These are phyloP conservation scores for Macrochelys suwanniensis DNA, from an alignment of 2,797 vertebrate species.

Conservation along the genomic window DNA sequence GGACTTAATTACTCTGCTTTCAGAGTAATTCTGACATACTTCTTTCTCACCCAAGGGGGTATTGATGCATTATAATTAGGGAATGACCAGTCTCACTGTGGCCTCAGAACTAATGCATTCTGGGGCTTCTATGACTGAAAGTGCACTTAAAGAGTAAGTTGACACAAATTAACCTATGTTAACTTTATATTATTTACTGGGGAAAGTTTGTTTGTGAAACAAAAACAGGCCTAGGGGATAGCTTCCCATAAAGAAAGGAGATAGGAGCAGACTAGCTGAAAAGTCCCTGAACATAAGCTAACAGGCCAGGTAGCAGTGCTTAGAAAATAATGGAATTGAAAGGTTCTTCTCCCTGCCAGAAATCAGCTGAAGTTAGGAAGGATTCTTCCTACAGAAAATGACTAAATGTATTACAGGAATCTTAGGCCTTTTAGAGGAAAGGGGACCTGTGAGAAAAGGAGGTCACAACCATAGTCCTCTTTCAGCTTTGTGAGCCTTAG, in stretches of 20 bases:
- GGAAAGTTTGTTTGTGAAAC: background rate
- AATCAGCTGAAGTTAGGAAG: background rate
- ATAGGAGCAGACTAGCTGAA: background rate
- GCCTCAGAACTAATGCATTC: background rate
- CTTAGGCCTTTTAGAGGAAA: background rate
- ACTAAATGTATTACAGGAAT: background rate
- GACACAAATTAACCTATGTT: background rate
- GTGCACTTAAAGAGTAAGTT: background rate
- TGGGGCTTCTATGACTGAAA: no score
- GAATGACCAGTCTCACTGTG: background rate
- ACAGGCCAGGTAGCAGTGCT: background rate
- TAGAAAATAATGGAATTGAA: background rate
- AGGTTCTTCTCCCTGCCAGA: background rate
- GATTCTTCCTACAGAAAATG: background rate
- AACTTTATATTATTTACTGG: background rate
- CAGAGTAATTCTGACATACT: background rate
- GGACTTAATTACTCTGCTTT: background rate
- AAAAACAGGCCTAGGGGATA: background rate
- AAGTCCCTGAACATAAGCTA: background rate
- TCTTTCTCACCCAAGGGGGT: background rate
- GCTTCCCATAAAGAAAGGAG: background rate
- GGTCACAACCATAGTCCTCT: background rate
- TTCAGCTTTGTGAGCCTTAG: background rate
- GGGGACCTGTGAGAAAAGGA: background rate
- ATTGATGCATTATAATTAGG: background rate